Evolutionary conservation across 2,888 invertebrate species (phyloP).

Genomic region (Harpalus rubripes): DNA sequence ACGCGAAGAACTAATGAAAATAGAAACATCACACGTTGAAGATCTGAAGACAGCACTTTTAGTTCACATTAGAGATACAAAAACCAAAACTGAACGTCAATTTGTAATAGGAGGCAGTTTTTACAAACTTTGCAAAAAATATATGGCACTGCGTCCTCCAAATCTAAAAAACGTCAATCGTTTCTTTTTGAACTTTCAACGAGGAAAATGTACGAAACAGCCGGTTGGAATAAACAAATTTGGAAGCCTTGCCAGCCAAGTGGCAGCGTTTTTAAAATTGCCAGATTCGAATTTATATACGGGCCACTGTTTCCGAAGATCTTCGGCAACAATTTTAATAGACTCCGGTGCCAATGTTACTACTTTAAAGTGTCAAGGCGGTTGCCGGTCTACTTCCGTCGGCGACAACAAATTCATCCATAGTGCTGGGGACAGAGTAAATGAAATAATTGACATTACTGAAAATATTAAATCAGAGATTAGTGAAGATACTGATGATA

Average conservation of each 20-base stretch:
- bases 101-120: slow-evolving; percentile 14
- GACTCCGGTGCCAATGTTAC: background rate
- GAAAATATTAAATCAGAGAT: too few species aligned
- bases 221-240: slow-evolving; percentile 21
- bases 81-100: slow-evolving; percentile 8
- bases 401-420: too few species aligned
- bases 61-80: slow-evolving; percentile 9
- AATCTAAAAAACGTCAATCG: background rate
- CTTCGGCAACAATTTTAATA: background rate
- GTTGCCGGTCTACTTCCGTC: too few species aligned
- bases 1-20: background rate
- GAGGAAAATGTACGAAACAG: slow-evolving; percentile 24
- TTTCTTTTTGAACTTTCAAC: slow-evolving; percentile 5
- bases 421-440: too few species aligned
- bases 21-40: background rate
- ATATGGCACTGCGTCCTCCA: slow-evolving; percentile 19
- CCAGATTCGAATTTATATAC: slow-evolving; percentile 13
- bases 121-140: background rate
- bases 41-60: slow-evolving; percentile 5
- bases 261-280: background rate
- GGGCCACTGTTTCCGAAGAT: slow-evolving; percentile 7
- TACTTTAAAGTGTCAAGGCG: too few species aligned
- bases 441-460: too few species aligned
- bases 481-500: too few species aligned
- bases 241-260: slow-evolving; percentile 3